Evolutionary conservation across 2,113 vertebrate genomes (phyloP).

Genomic region (Tenebrosternarchus preto): DNA sequence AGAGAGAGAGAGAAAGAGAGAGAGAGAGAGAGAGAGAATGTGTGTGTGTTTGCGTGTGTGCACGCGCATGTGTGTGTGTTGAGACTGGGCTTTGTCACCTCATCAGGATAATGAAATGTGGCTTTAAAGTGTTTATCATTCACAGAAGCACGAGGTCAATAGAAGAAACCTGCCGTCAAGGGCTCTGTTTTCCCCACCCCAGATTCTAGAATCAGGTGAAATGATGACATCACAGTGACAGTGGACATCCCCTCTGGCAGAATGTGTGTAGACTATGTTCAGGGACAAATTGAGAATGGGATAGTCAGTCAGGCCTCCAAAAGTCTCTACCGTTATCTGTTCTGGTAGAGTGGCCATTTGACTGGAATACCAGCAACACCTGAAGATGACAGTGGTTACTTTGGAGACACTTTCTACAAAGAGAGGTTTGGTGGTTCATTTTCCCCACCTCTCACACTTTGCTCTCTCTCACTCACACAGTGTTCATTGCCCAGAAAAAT

Average conservation of each 20-base stretch:
- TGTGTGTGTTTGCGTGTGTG: constrained; percentile 11
- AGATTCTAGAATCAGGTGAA: constrained; percentile 20
- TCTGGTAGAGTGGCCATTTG: constrained; percentile 54
- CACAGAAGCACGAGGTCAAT: constrained; percentile 51
- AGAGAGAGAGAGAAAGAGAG: too few relatives aligned
- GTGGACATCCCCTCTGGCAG: constrained; percentile 16
- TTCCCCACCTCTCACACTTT: constrained; percentile 49
- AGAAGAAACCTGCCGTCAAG: constrained; percentile 48
- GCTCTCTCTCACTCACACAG: constrained; percentile 57
- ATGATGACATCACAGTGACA: constrained; percentile 35
- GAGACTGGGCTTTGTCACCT: constrained; percentile 18
- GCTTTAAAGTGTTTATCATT: constrained; percentile 59
- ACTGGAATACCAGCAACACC: constrained; percentile 66
- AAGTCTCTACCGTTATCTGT: constrained; percentile 28
- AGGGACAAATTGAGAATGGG: constrained; percentile 37
- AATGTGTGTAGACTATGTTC: not conserved
- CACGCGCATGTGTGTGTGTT: constrained; percentile 23
- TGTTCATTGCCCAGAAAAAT: constrained; percentile 81
- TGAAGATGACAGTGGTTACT: constrained; percentile 72
- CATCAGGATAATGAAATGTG: constrained; percentile 45
- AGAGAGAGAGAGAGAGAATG: not conserved
- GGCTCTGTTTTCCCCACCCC: constrained; percentile 3
- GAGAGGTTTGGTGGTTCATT: constrained; percentile 65
- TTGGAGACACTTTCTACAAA: constrained; percentile 68
- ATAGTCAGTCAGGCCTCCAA: constrained; percentile 6